Percentiles rank a stretch among this genome's conserved stretches.
phyloP scores from a whole-genome alignment of 2,888 invertebrate species.

The Athalia circularis region DNA sequence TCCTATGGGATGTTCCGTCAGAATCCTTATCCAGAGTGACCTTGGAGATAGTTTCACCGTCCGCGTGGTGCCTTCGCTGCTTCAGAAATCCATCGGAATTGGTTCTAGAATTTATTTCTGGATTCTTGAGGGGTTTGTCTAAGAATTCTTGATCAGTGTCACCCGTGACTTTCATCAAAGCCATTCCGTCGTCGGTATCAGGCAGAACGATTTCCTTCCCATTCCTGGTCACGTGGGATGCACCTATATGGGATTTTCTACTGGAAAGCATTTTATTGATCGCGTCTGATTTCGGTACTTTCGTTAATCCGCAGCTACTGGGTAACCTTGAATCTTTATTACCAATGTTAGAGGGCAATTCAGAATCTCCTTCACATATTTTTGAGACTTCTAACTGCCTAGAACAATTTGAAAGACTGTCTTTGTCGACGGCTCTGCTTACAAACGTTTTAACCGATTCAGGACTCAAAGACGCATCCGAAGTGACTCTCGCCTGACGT shows the following conservation, averaged over 20 bases:
- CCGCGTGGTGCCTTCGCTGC: neutral
- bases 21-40: neutral
- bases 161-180: neutral
- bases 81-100: neutral
- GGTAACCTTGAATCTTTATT: constrained; percentile 8
- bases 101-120: neutral
- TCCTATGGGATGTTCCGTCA: neutral
- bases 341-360: neutral
- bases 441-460: neutral
- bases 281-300: neutral
- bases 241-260: neutral
- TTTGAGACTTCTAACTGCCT: constrained; percentile 21
- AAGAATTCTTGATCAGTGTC: neutral
- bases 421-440: constrained; percentile 24
- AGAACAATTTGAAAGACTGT: constrained; percentile 42
- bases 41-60: neutral
- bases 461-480: constrained; percentile 9
- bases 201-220: neutral
- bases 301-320: neutral
- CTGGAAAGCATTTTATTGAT: neutral
- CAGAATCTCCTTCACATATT: neutral
- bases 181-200: neutral
- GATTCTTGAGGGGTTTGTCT: neutral
- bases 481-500: neutral
- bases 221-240: neutral